Evolutionary conservation across 2,797 vertebrate species (phyloP).

Genomic region (Hephaestus fuliginosus): DNA sequence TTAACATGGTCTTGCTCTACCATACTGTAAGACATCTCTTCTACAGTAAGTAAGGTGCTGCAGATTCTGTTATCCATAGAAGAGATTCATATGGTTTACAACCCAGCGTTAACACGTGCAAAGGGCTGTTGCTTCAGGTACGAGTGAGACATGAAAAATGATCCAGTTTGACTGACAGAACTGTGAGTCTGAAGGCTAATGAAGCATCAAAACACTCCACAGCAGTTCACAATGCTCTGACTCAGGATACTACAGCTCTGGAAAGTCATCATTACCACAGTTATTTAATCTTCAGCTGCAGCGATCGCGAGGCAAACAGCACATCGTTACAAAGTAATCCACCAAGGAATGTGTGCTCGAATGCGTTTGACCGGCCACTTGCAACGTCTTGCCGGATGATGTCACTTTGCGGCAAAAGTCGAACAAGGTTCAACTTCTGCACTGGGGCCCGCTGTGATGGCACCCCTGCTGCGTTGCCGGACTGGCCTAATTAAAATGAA

Average conservation of each 20-base stretch:
- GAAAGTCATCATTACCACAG: fast-evolving
- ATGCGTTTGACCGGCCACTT: background rate
- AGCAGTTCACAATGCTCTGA: background rate
- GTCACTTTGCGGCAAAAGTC: conserved; percentile 3
- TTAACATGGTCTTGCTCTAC: background rate
- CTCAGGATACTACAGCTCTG: background rate
- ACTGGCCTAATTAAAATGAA: conserved; percentile 53
- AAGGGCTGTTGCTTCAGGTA: background rate
- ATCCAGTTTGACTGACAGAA: background rate
- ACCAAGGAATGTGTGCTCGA: background rate
- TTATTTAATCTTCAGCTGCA: background rate
- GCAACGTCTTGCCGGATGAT: background rate
- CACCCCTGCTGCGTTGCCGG: conserved; percentile 7
- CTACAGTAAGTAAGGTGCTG: background rate
- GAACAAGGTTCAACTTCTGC: conserved; percentile 26
- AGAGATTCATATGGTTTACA: background rate
- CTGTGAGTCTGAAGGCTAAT: background rate
- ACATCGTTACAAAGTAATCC: background rate
- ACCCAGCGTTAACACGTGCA: too few relatives aligned
- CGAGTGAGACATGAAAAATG: background rate
- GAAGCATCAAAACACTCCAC: background rate
- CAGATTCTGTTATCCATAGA: background rate
- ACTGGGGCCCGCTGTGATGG: background rate
- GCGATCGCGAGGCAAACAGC: background rate
- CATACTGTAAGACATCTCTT: background rate